Base-by-base conservation (phyloP, 2,888 invertebrate species). In the Stenoptilia bipunctidactyla region DNA sequence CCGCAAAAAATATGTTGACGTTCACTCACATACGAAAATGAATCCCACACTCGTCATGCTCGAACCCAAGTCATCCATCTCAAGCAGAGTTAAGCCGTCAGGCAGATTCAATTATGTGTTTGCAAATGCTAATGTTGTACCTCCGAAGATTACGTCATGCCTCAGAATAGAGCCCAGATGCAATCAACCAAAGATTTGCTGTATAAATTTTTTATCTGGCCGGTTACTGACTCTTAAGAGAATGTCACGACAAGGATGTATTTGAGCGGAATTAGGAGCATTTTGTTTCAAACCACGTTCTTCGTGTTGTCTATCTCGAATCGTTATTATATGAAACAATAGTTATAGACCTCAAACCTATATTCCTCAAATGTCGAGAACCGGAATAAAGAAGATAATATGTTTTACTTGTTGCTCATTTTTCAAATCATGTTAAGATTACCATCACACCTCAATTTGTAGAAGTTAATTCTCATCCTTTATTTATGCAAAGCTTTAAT, bases 211-310 rank as follows among this genome's bases (percentile, higher is more conserved):
- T 80, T 76, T 77, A 75, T 71, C 66, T 30, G n/a, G 8, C 30
- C 12, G 80, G 79, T 79, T 76, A 69, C 76, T 77, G 82, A 76
- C 82, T 71, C 61, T 44, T 52, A 56, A 68, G 72, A 75, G 64
- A 73, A 82, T 75, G 82, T 83, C 83, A 75, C 46, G 68, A 60
- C 75, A 80, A 83, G 82, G 83, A 71, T 75, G 70, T 45, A 30
- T 45, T 42, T 13, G 14, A 5, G 34, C 13, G 34, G 34, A 34
- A 13, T 6, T 9, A 14, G 14, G 13, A 13, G 34, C 34, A 14
- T 34, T 20, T 30, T 30, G 30, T 30, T 30, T 30, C 30, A 12
- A 12, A 30, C 25, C 25, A 25, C 25, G 25, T 5, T 25, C 9
- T 9, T 5, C 9, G 9, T 25, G 25, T 25, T 25, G 9, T 25